Evolutionary conservation across 2,797 vertebrate species (phyloP).

Genomic region (Gymnodraco acuticeps): DNA sequence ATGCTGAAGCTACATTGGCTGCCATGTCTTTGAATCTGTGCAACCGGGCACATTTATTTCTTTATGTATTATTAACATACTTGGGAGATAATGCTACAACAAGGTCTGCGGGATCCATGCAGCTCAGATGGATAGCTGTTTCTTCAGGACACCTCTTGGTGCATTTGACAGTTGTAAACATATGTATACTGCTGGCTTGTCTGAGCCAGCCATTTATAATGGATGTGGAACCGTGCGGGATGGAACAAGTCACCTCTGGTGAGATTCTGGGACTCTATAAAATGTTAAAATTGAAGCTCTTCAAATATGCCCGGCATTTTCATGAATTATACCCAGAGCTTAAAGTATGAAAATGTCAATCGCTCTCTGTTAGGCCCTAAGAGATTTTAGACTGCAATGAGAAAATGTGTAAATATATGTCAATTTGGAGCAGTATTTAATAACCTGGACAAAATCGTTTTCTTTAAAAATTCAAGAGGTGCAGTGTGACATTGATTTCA

Average conservation of each 20-base stretch:
- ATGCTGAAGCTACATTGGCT: slow-evolving; percentile 3
- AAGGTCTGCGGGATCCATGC: slow-evolving; percentile 56
- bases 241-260: slow-evolving; percentile 68
- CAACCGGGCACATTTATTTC: slow-evolving; percentile 59
- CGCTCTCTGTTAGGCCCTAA: slow-evolving; percentile 32
- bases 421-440: slow-evolving; percentile 37
- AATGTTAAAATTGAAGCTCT: slow-evolving; percentile 70
- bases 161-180: slow-evolving; percentile 79
- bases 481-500: slow-evolving; percentile 13
- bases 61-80: slow-evolving; percentile 75
- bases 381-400: slow-evolving; percentile 42
- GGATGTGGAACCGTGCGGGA: slow-evolving; percentile 60
- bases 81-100: slow-evolving; percentile 63
- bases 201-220: slow-evolving; percentile 75
- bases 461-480: slow-evolving; percentile 30
- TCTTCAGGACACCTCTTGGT: slow-evolving; percentile 58
- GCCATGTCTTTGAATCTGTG: slow-evolving; percentile 31
- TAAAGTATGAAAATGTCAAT: slow-evolving; percentile 50
- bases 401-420: slow-evolving; percentile 43
- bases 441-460: slow-evolving; percentile 31
- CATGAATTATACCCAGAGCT: slow-evolving; percentile 57
- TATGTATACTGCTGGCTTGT: slow-evolving; percentile 66
- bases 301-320: slow-evolving; percentile 59
- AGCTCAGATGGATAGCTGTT: slow-evolving; percentile 52
- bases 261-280: slow-evolving; percentile 70